Evolutionary conservation across 2,888 invertebrate genomes (phyloP), one percentile per base, ranked within the genome.

Genomic region (Sicus ferrugineus): DNA sequence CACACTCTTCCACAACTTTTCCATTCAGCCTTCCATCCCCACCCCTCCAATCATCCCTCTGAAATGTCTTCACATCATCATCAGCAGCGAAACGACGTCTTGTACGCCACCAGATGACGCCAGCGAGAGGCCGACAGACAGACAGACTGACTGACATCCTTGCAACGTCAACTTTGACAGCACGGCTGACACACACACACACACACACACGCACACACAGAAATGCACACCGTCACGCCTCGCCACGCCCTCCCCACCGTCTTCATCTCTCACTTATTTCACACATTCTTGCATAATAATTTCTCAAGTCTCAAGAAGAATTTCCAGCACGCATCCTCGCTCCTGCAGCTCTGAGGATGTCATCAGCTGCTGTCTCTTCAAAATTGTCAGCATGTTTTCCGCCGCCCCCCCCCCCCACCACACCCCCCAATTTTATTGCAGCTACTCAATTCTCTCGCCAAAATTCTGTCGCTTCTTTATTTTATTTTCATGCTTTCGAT

Each of bases 261-360:
- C 54, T 23, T 54, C 54, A 54, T 54, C 54, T 26, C 61, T 31
- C 61, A 38, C 21, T 38, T n/a, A 42, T 26, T 54, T 54, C 61
- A 61, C n/a, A 61, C 42, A 42, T 61, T 42, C 61, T 61, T 42
- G 61, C 42, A 61, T 61, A 42, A 61, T 61, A 61, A 61, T 61
- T 42, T 61, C 61, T 26, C 16, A 21, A 61, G 42, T 42, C 61
- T n/a, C n/a, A 23, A 14, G 61, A 16, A 61, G 42, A 42, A 61
- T 61, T 61, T 38, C 42, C 42, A 61, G 26, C 61, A 14, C 42
- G 26, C 16, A 38, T 61, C 26, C 61, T 61, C 30, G 42, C 26
- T 61, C 16, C 23, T 38, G 38, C 61, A 46, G 42, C 9, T 3
- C 38, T 21, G 19, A 48, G 31, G 30, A 42, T 30, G 4, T 28